These are phyloP conservation scores for Drosophila pseudotalamancana DNA, from an alignment of 2,888 invertebrate species.

Conservation along the genomic window DNA sequence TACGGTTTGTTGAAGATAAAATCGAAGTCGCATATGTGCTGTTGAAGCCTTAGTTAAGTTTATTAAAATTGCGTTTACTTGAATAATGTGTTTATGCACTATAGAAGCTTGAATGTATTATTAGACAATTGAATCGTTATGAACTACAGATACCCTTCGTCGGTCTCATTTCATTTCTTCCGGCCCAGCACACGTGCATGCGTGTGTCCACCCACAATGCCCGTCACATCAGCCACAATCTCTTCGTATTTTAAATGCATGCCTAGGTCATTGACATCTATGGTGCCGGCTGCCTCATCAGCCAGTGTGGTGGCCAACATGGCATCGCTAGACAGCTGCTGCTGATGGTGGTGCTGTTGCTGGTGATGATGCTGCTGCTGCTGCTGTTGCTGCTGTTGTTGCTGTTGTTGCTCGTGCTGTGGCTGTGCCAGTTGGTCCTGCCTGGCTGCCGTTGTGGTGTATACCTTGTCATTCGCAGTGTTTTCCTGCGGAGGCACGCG, in stretches of 20 bases:
- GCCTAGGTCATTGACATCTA: constrained; percentile 70
- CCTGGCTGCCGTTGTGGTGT: constrained; percentile 14
- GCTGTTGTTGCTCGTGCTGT: constrained; percentile 19
- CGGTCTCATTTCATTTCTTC: constrained; percentile 36
- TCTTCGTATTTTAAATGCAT: constrained; percentile 83
- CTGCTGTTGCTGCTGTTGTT: constrained; percentile 35
- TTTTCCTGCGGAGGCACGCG: constrained; percentile 55
- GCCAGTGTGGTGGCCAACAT: constrained; percentile 57
- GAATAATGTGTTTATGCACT: constrained; percentile 32
- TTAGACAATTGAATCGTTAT: constrained; percentile 23
- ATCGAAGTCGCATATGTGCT: constrained; percentile 22
- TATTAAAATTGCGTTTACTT: constrained; percentile 50
- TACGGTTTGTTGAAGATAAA: constrained; percentile 3
- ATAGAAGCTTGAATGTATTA: constrained; percentile 50
- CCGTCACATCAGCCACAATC: constrained; percentile 83
- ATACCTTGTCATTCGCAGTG: constrained; percentile 13
- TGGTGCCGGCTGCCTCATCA: constrained; percentile 62
- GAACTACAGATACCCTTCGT: constrained; percentile 9
- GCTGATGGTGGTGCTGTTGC: constrained; percentile 24
- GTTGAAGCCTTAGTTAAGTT: constrained; percentile 43
- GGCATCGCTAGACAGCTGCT: constrained; percentile 54
- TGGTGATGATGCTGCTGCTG: constrained; percentile 31
- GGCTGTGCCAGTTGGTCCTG: constrained; percentile 12
- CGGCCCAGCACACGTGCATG: constrained; percentile 33
- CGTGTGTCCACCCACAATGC: constrained; percentile 67